Conservation (phyloP, 2,113 vertebrate species). For the Odocoileus virginianus region DNA sequence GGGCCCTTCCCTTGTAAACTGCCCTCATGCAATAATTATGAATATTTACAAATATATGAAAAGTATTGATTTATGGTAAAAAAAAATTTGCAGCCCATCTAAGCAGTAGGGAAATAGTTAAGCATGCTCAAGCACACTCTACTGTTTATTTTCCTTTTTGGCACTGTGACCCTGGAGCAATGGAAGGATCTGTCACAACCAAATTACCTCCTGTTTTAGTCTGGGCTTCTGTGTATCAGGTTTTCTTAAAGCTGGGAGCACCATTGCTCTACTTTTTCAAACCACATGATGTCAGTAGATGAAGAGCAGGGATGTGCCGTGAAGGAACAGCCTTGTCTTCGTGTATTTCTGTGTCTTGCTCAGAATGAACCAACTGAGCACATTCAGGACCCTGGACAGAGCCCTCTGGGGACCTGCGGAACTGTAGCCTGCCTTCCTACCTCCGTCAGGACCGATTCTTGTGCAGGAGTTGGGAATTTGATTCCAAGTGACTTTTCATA, state of each 20-base stretch:
- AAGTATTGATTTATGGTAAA: neutral
- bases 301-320: fast-evolving
- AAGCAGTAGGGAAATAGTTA: neutral
- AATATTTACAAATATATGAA: neutral
- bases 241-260: neutral
- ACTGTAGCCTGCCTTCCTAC: fast-evolving
- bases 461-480: neutral
- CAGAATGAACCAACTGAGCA: fast-evolving
- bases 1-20: neutral
- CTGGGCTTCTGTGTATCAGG: neutral
- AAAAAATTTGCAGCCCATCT: neutral
- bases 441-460: neutral
- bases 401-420: fast-evolving
- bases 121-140: neutral
- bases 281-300: neutral
- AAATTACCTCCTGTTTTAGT: no score
- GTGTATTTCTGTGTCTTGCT: fast-evolving
- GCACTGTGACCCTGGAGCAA: neutral
- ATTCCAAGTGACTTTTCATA: constrained; percentile 14
- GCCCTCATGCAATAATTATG: neutral
- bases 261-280: neutral
- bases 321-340: neutral
- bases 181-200: neutral
- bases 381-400: constrained; percentile 44
- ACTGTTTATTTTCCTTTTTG: neutral